Evolutionary conservation across 2,113 vertebrate species (phyloP).

Genomic region (Crotophaga sulcirostris): DNA sequence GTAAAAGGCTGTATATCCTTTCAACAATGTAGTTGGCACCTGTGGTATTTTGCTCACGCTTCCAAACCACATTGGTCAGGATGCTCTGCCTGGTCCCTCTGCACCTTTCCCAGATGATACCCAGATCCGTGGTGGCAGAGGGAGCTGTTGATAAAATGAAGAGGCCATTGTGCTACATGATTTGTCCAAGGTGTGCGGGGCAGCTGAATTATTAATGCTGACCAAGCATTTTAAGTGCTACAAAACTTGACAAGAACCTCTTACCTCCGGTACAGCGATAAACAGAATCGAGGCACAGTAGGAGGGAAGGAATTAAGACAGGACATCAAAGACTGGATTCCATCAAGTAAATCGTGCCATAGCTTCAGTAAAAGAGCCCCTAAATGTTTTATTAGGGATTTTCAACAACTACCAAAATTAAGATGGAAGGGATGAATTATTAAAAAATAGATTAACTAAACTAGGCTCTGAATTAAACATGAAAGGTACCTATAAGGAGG

Average conservation of each 20-base stretch:
- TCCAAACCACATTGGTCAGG: neutral
- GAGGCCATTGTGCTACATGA: neutral
- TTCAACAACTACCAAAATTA: constrained; percentile 80
- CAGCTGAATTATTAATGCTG: neutral
- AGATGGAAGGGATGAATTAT: constrained; percentile 77
- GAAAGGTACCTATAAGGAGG: neutral
- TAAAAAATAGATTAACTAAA: constrained; percentile 76
- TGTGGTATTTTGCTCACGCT: neutral
- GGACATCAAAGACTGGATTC: constrained; percentile 64
- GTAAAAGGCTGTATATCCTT: constrained; percentile 70
- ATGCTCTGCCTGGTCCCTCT: neutral
- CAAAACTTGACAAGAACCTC: constrained; percentile 8
- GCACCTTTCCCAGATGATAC: fast-evolving
- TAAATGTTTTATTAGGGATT: constrained; percentile 81
- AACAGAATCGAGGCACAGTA: constrained; percentile 1
- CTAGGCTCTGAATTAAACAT: constrained; percentile 73
- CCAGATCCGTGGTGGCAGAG: fast-evolving
- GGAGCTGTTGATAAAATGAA: neutral
- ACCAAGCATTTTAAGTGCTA: neutral
- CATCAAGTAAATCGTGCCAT: constrained; percentile 69
- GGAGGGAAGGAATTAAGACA: constrained; percentile 50
- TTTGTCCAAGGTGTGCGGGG: neutral
- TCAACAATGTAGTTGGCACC: constrained; percentile 71
- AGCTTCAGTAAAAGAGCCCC: constrained; percentile 54
- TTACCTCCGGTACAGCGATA: neutral